Evolutionary conservation across 2,113 vertebrate genomes (phyloP).

Genomic region (Forbesichthys papilliferus): DNA sequence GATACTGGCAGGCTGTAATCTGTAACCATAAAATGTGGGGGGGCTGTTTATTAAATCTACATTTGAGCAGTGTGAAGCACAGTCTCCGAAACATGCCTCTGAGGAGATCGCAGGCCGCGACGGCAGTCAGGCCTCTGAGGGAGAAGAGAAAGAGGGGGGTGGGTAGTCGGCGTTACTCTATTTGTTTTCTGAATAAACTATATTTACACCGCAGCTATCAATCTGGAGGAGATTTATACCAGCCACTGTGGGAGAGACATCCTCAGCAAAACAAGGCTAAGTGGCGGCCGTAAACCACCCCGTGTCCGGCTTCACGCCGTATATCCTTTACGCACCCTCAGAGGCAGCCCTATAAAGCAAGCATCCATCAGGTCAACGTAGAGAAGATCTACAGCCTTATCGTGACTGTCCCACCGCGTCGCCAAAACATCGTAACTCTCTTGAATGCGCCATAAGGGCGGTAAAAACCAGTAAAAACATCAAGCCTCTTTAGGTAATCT

Average conservation of each 20-base stretch:
- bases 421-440: conserved; percentile 47
- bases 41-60: conserved; percentile 52
- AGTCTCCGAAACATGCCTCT: conserved; percentile 12
- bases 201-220: conserved; percentile 44
- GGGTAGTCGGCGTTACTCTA: conserved; percentile 44
- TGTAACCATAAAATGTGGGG: conserved; percentile 35
- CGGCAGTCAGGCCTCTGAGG: conserved; percentile 17
- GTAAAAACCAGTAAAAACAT: neutral
- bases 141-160: conserved; percentile 31
- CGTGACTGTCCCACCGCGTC: conserved; percentile 5
- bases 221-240: conserved; percentile 47
- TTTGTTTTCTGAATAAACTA: conserved; percentile 64
- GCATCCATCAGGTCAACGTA: conserved; percentile 39
- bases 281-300: conserved; percentile 20
- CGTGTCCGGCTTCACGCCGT: conserved; percentile 9
- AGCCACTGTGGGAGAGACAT: conserved; percentile 36
- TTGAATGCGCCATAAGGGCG: conserved; percentile 19
- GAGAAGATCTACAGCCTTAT: neutral
- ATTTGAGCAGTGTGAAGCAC: conserved; percentile 31
- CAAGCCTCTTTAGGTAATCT: conserved; percentile 8
- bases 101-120: neutral
- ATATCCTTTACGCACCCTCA: conserved; percentile 44
- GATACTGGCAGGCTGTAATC: conserved; percentile 36
- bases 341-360: conserved; percentile 35
- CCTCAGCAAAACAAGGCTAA: conserved; percentile 51